These are phyloP conservation scores for Zaprionus lachaisei DNA, from an alignment of 1,140 invertebrate species.

Conservation along the genomic window DNA sequence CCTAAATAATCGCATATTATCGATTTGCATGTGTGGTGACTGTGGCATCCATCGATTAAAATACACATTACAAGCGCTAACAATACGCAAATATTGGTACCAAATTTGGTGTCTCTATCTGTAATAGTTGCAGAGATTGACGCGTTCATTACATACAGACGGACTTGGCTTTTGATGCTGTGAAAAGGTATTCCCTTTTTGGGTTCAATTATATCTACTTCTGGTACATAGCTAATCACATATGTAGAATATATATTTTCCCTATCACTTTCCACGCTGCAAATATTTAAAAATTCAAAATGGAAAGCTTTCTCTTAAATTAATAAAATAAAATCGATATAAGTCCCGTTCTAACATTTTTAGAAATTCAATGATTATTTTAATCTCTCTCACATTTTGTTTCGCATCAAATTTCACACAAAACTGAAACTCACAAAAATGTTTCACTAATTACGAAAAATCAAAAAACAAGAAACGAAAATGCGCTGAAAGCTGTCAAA, in stretches of 20 bases:
- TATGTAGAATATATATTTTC: neutral
- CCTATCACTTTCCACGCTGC: neutral
- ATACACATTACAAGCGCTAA: too few relatives aligned
- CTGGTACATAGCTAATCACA: neutral
- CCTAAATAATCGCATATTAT: too few relatives aligned
- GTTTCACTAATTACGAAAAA: conserved; percentile 1
- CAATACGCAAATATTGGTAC: too few relatives aligned
- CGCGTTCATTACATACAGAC: neutral
- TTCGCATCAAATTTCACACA: neutral
- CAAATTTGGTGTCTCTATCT: neutral
- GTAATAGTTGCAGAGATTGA: neutral
- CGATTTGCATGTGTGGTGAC: neutral
- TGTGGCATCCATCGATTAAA: neutral
- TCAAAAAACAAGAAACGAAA: neutral
- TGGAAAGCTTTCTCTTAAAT: neutral
- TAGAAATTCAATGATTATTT: neutral
- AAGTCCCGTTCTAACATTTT: neutral
- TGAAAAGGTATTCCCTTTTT: neutral
- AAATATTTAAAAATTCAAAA: neutral
- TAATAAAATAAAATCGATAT: neutral
- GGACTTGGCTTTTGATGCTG: neutral
- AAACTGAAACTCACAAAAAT: neutral
- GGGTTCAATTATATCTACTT: neutral
- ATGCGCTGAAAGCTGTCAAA: neutral
- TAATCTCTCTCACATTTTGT: neutral